Evolutionary conservation across 2,888 invertebrate species (phyloP).

Genomic region (Antheraea yamamai): DNA sequence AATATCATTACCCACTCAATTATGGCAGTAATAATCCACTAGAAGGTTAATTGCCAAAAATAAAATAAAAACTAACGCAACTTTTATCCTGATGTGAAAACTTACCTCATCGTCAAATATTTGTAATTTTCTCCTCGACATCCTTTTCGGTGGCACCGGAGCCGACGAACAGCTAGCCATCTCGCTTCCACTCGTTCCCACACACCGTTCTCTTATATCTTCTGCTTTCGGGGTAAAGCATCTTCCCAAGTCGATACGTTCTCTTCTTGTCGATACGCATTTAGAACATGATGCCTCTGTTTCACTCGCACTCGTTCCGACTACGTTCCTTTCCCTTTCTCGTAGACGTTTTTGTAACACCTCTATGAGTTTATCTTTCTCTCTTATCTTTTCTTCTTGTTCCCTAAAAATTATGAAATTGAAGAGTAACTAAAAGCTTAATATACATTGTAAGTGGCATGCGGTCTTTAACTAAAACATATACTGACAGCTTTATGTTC

Average conservation of each 20-base stretch:
- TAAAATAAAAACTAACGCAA: too few species aligned
- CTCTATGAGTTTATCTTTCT: constrained; percentile 48
- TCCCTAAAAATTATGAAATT: constrained; percentile 41
- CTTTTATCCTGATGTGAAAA: not conserved
- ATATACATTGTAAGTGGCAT: not conserved
- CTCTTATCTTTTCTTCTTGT: constrained; percentile 53
- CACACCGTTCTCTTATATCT: constrained; percentile 28
- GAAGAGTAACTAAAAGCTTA: not conserved
- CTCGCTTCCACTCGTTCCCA: constrained; percentile 41
- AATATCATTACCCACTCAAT: too few species aligned
- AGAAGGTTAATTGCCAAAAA: too few species aligned
- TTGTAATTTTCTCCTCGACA: constrained; percentile 40
- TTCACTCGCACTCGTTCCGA: constrained; percentile 29
- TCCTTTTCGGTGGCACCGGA: constrained; percentile 49
- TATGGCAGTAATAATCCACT: too few species aligned
- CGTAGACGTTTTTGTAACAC: constrained; percentile 40
- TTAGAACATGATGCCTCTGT: constrained; percentile 40
- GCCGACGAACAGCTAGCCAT: constrained; percentile 48
- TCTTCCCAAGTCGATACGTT: constrained; percentile 31
- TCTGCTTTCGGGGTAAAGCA: constrained; percentile 31
- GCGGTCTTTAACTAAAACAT: not conserved
- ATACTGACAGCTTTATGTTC: not conserved
- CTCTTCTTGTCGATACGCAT: constrained; percentile 28
- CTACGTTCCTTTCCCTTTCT: constrained; percentile 26
- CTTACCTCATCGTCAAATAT: constrained; percentile 39